Conservation (phyloP, 2,797 vertebrate genomes). For the Sciaenops ocellatus region DNA sequence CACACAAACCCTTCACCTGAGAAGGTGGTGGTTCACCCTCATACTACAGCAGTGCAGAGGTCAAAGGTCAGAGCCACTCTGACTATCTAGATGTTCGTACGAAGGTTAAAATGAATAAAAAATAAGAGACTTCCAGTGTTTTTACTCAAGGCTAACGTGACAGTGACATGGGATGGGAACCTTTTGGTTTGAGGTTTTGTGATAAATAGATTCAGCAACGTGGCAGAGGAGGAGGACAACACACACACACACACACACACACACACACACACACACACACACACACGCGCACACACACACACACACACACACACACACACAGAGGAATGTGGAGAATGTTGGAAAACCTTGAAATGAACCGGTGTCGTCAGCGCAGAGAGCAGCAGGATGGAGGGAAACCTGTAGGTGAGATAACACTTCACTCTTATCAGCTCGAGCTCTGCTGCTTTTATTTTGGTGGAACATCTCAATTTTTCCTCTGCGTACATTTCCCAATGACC, state of each 20-base stretch:
- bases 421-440: not conserved
- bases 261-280: slow-evolving; percentile 6
- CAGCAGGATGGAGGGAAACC: slow-evolving; percentile 27
- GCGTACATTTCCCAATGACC: slow-evolving; percentile 28
- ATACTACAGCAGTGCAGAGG: not conserved
- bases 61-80: slow-evolving; percentile 13
- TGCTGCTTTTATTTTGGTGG: slow-evolving; percentile 12
- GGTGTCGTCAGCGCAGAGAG: slow-evolving; percentile 22
- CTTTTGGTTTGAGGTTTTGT: slow-evolving; percentile 10
- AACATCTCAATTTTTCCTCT: not conserved
- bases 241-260: slow-evolving; percentile 17
- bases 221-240: slow-evolving; percentile 19
- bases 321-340: slow-evolving; percentile 65
- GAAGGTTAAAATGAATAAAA: not conserved
- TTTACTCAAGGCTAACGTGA: not conserved
- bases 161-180: not conserved
- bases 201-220: slow-evolving; percentile 38
- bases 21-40: too few relatives aligned
- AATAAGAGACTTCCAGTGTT: not conserved
- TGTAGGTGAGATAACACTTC: slow-evolving; percentile 15
- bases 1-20: not conserved
- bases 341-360: slow-evolving; percentile 29
- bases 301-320: slow-evolving; percentile 10
- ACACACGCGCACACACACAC: slow-evolving; percentile 13
- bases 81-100: too few relatives aligned